A percentile compares a stretch with the other conserved stretches of the same genome.
Conservation (phyloP, 2,797 vertebrate genomes). For the Alauda arvensis region DNA sequence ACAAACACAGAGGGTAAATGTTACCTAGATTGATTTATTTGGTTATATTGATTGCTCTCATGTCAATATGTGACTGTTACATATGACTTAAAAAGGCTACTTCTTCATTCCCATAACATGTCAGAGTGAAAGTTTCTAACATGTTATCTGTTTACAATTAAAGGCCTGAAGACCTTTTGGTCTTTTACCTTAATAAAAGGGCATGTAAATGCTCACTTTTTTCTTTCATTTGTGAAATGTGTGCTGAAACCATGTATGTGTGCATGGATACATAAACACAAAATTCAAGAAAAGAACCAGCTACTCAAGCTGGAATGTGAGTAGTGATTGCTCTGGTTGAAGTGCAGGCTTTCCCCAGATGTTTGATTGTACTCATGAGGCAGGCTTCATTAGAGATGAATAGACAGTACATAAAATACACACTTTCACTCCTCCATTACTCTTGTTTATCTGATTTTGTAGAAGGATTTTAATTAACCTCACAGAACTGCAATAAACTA, state of each 20-base stretch:
- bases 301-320: not conserved
- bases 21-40: not conserved
- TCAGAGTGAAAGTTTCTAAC: not conserved
- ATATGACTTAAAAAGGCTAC: not conserved
- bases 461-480: constrained; percentile 29
- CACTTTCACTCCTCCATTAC: not conserved
- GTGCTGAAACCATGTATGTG: not conserved
- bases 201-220: not conserved
- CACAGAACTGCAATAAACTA: not conserved
- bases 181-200: not conserved
- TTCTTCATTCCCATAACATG: not conserved
- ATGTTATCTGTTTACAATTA: not conserved
- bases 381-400: not conserved
- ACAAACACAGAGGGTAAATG: not conserved
- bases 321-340: not conserved
- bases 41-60: not conserved
- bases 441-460: constrained; percentile 36
- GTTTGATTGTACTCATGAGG: not conserved
- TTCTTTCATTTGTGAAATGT: not conserved
- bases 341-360: constrained; percentile 11
- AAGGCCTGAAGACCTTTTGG: not conserved
- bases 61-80: not conserved
- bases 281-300: not conserved
- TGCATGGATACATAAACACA: not conserved
- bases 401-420: not conserved